Conservation (phyloP, 2,888 invertebrate genomes). For the Dinocampus coccinellae region DNA sequence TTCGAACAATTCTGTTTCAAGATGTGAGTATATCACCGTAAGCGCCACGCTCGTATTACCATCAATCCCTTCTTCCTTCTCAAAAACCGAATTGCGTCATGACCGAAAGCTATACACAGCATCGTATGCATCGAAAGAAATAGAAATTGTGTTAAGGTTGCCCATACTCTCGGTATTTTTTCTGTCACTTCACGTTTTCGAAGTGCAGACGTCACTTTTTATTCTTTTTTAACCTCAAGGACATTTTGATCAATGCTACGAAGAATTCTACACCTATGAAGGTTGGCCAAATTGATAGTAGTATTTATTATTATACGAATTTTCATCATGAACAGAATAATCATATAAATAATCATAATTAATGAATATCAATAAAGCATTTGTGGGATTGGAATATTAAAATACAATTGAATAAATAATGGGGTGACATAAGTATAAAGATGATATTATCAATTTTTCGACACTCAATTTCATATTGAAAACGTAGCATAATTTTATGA, state of each 20-base stretch:
- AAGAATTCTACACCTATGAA: conserved; percentile 4
- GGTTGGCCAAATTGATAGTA: conserved; percentile 10
- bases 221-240: conserved; percentile 14
- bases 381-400: neutral
- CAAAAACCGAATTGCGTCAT: conserved; percentile 44
- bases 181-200: conserved; percentile 5
- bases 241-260: conserved; percentile 8
- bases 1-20: conserved; percentile 64
- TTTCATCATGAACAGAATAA: neutral
- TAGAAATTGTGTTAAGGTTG: conserved; percentile 69
- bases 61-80: conserved; percentile 47
- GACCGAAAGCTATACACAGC: conserved; percentile 22
- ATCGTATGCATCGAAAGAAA: conserved; percentile 62
- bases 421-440: too few species aligned
- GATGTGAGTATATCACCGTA: conserved; percentile 24
- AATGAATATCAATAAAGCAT: neutral
- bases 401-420: too few species aligned
- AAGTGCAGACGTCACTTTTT: neutral
- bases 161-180: conserved; percentile 42
- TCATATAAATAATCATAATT: too few species aligned
- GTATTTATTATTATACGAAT: neutral
- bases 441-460: too few species aligned
- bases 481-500: too few species aligned
- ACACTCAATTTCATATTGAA: too few species aligned
- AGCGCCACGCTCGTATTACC: conserved; percentile 46